Base-by-base conservation (phyloP, 1,140 invertebrate genomes). In the Galleria mellonella region DNA sequence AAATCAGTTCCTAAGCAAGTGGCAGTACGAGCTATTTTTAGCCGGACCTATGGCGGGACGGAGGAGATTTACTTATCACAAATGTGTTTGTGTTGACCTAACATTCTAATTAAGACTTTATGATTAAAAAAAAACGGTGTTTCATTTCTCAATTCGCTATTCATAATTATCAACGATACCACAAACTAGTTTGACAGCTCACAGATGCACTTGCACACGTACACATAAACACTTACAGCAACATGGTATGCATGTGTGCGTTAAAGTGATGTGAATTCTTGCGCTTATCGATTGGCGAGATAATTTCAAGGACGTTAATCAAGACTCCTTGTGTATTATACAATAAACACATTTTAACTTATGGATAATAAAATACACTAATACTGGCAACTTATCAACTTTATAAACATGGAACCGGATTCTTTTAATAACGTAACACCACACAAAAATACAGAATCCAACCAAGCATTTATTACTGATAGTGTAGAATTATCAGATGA, bases 121-220 rank as follows among this genome's bases (percentile, higher is more conserved):
- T 17, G 35, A 41, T 28, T 32, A 35, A 39, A 41, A 38, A 44
- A 48, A 44, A 43, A 49, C 7, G 36, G 40, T 47, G 47, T 51
- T 51, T 2, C 9, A 10, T 55, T 49, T 6, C 14, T 31, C 38
- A 17, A 42, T 51, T 55, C 49, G 52, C 35, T 40, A 33, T 40
- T 55, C 40, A 42, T 37, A 32, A 13, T 10, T n/a, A 45, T 39
- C 56, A 67, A 35, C 35, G 53, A 60, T 61, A 57, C 66, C 68
- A 65, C 46, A 73, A 79, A 83, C 79, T 54, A 62, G 79, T 83
- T 79, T 84, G 81, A 84, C 81, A 82, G 70, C 65, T 82, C 72
- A 64, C 45, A 40, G 38, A 61, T 55, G 50, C 74, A 81, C 62
- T 76, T 15, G 12, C 69, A 72, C 43, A 43, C 48, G 17, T 2